A percentile compares a stretch with the other conserved stretches of the same genome.
Evolutionary conservation across 1,140 invertebrate genomes (phyloP).

Genomic region (Heliconius nattereri): DNA sequence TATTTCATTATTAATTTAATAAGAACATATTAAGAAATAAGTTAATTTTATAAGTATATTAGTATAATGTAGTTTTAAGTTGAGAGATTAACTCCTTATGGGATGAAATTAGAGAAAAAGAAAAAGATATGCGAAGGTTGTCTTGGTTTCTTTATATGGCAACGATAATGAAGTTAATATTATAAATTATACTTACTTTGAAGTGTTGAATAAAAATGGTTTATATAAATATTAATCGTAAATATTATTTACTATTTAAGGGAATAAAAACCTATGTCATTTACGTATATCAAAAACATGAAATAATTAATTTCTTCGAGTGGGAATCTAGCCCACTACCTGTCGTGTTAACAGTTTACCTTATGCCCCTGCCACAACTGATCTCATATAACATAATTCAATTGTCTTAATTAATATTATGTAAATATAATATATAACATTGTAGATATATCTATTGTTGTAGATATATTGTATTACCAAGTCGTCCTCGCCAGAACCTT

Average conservation of each 20-base stretch:
- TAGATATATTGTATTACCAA: neutral
- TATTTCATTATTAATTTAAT: too few relatives aligned
- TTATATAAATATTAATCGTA: neutral
- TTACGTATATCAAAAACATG: neutral
- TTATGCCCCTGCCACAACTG: too few relatives aligned
- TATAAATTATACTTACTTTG: neutral
- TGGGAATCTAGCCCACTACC: too few relatives aligned
- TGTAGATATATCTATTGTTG: neutral
- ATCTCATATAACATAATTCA: too few relatives aligned
- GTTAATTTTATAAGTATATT: too few relatives aligned
- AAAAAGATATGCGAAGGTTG: neutral
- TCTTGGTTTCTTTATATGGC: neutral
- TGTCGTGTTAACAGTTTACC: too few relatives aligned
- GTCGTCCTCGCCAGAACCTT: constrained; percentile 1
- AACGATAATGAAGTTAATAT: neutral
- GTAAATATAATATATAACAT: neutral
- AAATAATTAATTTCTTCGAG: too few relatives aligned
- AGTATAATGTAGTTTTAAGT: neutral
- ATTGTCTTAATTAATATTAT: neutral
- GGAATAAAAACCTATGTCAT: neutral
- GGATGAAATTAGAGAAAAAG: neutral
- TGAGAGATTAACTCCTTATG: neutral
- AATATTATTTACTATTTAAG: neutral
- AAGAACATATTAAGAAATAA: too few relatives aligned
- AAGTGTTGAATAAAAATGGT: neutral